Evolutionary conservation across 35 echinoderm and acorn worm species (phyloP).

Genomic region (Hemicentrotus pulcherrimus): DNA sequence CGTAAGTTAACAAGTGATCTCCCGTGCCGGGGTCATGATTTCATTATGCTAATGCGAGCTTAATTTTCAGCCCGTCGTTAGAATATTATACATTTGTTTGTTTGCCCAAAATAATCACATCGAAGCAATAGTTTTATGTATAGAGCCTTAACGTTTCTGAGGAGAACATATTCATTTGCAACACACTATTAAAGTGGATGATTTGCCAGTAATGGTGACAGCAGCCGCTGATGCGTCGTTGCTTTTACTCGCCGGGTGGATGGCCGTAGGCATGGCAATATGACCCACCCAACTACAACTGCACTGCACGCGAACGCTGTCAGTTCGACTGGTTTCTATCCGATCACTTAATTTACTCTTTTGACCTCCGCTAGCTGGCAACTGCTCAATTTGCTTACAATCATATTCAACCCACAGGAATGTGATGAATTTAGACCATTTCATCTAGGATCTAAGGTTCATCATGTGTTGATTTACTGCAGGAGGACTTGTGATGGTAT

Average conservation of each 20-base stretch:
- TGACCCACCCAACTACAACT: not conserved
- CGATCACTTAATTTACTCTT: not conserved
- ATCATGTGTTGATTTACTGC: not conserved
- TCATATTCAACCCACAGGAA: not conserved
- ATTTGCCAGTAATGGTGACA: not conserved
- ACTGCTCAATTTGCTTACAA: not conserved
- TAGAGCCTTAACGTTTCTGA: not conserved
- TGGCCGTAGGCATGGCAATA: constrained; percentile 26
- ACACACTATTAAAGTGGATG: not conserved
- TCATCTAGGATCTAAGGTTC: not conserved
- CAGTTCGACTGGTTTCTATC: not conserved
- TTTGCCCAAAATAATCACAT: not conserved
- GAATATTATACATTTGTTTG: not conserved
- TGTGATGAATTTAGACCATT: not conserved
- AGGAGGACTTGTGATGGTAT: not conserved
- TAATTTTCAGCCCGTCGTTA: not conserved
- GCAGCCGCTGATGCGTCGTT: not conserved
- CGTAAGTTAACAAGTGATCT: not conserved
- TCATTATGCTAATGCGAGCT: not conserved
- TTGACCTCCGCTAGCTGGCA: not conserved
- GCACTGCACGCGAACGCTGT: constrained; percentile 34
- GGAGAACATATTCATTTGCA: not conserved
- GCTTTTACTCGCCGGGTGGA: not conserved
- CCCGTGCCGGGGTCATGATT: no score
- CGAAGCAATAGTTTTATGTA: not conserved